Percentiles rank a stretch among this genome's conserved stretches.
Conservation (phyloP, 2,113 vertebrate species). For the Synodontis membranacea region DNA sequence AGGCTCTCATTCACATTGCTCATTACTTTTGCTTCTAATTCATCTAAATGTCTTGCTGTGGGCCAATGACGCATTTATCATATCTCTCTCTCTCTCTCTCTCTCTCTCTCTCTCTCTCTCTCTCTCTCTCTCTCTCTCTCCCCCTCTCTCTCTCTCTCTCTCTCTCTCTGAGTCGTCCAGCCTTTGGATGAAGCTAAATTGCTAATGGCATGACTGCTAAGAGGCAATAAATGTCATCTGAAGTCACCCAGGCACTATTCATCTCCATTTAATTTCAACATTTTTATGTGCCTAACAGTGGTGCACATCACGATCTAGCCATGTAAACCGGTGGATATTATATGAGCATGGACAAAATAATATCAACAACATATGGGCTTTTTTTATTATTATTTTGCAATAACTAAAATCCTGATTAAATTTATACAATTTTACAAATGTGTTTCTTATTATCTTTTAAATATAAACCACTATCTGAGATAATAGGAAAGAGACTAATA, state of each 20-base stretch:
- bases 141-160: constrained; percentile 10
- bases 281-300: constrained; percentile 50
- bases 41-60: constrained; percentile 52
- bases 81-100: background rate
- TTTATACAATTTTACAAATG: background rate
- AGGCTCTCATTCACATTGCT: constrained; percentile 32
- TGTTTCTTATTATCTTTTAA: background rate
- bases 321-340: constrained; percentile 51
- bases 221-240: constrained; percentile 72
- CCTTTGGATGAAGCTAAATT: constrained; percentile 66
- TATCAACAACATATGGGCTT: background rate
- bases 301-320: constrained; percentile 50
- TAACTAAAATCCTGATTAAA: background rate
- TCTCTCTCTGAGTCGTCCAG: constrained; percentile 35
- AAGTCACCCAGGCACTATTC: constrained; percentile 60
- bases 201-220: constrained; percentile 71
- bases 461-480: background rate
- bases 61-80: constrained; percentile 47
- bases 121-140: constrained; percentile 19
- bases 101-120: constrained; percentile 12
- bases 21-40: constrained; percentile 55
- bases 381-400: too few species aligned
- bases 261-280: constrained; percentile 65
- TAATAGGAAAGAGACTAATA: too few species aligned
- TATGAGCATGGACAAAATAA: constrained; percentile 28